These are phyloP conservation scores for Cercocebus atys DNA, from an alignment of 2,113 vertebrate genomes.

Conservation along the genomic window DNA sequence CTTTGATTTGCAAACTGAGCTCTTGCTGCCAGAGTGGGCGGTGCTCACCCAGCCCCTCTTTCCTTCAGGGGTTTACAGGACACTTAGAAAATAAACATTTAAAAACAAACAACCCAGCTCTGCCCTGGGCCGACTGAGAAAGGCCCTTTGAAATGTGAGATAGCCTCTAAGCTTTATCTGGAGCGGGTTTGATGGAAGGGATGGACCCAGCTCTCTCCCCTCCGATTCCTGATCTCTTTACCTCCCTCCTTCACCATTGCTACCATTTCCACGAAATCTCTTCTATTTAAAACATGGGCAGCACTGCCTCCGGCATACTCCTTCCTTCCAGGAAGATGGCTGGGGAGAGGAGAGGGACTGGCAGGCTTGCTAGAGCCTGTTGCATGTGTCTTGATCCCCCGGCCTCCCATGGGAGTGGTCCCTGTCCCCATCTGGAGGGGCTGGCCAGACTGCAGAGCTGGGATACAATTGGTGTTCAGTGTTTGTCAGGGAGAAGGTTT, in stretches of 20 bases:
- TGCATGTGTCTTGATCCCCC: accelerated
- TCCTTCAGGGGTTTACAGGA: not conserved
- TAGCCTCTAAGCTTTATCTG: no score
- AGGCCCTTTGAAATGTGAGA: not conserved
- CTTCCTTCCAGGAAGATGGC: not conserved
- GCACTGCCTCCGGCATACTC: not conserved
- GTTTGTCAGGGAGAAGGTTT: accelerated
- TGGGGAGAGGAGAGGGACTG: not conserved
- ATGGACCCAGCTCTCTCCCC: not conserved
- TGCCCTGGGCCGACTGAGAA: not conserved
- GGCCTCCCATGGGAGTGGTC: not conserved
- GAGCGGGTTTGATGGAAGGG: no score
- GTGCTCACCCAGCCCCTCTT: not conserved
- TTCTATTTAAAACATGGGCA: accelerated
- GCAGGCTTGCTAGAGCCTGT: not conserved
- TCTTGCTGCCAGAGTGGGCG: not conserved
- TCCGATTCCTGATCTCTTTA: accelerated
- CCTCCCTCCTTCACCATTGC: not conserved
- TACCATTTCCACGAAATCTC: accelerated
- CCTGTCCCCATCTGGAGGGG: accelerated
- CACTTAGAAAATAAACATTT: not conserved
- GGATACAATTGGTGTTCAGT: accelerated
- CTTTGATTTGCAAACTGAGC: not conserved
- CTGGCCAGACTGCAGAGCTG: accelerated
- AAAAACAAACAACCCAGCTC: not conserved